Percentiles rank a stretch among this genome's conserved stretches.
Conservation (phyloP, 2,113 vertebrate genomes). For the Prunella fulvescens region DNA sequence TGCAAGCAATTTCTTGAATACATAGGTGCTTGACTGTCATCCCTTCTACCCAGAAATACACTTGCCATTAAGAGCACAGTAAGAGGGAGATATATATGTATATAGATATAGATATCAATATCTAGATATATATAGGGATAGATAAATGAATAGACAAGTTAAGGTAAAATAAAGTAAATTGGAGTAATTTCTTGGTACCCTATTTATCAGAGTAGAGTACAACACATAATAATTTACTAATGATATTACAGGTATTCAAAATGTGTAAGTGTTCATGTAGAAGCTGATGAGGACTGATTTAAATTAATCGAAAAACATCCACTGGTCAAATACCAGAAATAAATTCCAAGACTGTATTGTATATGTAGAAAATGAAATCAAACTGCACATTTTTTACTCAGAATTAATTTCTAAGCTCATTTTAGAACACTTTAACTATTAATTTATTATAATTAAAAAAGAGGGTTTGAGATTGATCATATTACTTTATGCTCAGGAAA, state of each 20-base stretch:
- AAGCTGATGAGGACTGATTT: neutral
- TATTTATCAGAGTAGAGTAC: neutral
- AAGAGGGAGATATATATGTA: neutral
- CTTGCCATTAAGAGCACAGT: rapidly evolving
- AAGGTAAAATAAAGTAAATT: neutral
- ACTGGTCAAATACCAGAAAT: neutral
- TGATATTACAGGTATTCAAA: neutral
- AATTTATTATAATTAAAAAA: neutral
- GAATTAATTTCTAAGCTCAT: neutral
- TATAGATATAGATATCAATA: neutral
- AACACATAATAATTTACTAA: neutral
- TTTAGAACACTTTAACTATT: neutral
- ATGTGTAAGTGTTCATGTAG: neutral
- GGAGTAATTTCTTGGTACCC: neutral
- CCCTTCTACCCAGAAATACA: neutral
- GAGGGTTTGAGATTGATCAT: neutral
- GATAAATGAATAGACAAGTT: neutral
- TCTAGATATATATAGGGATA: neutral
- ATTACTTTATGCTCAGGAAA: neutral
- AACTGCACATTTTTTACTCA: neutral
- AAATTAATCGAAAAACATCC: neutral
- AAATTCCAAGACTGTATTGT: neutral
- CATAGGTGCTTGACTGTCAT: neutral
- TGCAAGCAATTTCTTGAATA: neutral
- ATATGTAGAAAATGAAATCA: neutral